phyloP scores from a whole-genome alignment of 2,888 invertebrate genomes.

The Eretmocerus hayati region DNA sequence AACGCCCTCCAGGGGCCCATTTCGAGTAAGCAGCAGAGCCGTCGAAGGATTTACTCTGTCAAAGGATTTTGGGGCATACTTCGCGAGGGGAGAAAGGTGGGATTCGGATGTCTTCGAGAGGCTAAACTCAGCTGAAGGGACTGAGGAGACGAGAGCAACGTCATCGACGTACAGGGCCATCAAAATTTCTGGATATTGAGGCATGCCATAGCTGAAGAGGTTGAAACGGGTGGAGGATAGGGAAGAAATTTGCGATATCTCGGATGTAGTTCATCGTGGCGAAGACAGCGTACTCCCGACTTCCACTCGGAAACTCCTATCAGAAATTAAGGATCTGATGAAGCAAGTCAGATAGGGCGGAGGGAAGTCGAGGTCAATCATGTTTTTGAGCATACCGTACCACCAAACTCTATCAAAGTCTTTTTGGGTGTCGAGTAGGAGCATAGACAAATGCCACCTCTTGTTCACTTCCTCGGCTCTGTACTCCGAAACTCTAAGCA shows the following conservation, averaged over 20 bases:
- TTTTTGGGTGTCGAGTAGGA: slow-evolving; percentile 4
- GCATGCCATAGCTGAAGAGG: slow-evolving; percentile 2
- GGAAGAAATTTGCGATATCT: slow-evolving; percentile 11
- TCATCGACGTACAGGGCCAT: not conserved
- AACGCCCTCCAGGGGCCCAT: no score
- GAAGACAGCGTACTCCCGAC: not conserved
- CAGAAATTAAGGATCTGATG: not conserved
- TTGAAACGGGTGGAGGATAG: slow-evolving; percentile 5
- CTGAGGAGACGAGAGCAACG: not conserved
- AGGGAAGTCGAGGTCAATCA: slow-evolving; percentile 1
- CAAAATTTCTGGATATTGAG: not conserved
- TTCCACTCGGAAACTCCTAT: not conserved
- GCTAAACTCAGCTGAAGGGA: no score
- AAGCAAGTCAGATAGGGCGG: not conserved
- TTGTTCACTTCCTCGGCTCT: no score
- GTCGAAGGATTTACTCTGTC: no score
- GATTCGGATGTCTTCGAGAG: no score
- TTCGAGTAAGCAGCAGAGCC: no score
- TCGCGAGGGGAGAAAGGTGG: no score
- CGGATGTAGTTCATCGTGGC: not conserved
- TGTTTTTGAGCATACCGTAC: slow-evolving; percentile 1
- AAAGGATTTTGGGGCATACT: no score
- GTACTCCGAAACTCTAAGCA: slow-evolving; percentile 6
- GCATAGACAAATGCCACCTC: slow-evolving; percentile 3
- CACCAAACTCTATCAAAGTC: slow-evolving; percentile 10